phyloP scores from a whole-genome alignment of 2,888 invertebrate species.

The Ametastegia equiseti region DNA sequence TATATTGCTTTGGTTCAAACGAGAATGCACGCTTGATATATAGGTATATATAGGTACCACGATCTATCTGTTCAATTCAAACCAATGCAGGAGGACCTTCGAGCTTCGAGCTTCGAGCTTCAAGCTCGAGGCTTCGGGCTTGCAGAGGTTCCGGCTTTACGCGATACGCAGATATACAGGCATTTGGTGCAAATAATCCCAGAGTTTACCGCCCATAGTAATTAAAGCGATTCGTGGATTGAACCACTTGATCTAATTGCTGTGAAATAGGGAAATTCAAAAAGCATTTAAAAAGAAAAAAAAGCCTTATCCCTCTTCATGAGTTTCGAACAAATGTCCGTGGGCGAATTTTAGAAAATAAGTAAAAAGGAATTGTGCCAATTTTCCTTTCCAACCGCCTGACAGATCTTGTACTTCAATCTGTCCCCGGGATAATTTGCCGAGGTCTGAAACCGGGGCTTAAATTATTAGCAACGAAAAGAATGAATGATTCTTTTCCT shows the following conservation, averaged over 20 bases:
- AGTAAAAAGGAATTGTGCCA: not conserved
- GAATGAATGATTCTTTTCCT: too few species aligned
- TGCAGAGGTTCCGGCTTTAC: not conserved
- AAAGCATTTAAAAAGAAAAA: not conserved
- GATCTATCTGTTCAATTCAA: constrained; percentile 27
- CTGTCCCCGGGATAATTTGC: not conserved
- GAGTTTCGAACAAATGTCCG: too few species aligned
- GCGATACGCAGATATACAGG: not conserved
- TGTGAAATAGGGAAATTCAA: not conserved
- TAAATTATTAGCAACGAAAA: not conserved
- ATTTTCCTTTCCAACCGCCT: not conserved
- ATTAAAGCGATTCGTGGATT: constrained; percentile 9
- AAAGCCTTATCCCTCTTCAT: not conserved
- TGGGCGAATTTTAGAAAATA: not conserved
- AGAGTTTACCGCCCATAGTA: not conserved
- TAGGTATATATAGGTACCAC: not conserved
- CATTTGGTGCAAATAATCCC: constrained; percentile 16
- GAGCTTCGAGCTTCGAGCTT: not conserved
- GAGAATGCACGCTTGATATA: not conserved
- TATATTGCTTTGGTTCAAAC: constrained; percentile 29
- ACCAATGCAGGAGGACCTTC: not conserved
- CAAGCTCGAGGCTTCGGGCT: not conserved
- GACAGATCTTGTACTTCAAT: not conserved
- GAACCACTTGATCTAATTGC: constrained; percentile 6
- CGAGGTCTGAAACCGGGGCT: not conserved